These are phyloP conservation scores for Garra rufa DNA, from an alignment of 2,113 vertebrate species.

Conservation along the genomic window DNA sequence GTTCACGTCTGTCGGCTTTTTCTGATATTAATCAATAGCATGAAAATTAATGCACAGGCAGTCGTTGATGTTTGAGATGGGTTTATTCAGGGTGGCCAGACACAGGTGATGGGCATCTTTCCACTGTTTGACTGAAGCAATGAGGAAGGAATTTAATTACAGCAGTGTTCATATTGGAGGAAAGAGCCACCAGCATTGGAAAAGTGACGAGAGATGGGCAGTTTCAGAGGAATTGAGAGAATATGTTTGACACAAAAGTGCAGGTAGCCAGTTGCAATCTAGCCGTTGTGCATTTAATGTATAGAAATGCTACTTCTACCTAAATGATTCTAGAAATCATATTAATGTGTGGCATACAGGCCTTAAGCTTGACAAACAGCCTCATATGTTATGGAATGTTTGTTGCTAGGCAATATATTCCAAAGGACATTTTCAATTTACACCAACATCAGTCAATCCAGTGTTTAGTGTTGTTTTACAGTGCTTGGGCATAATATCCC, in stretches of 20 bases:
- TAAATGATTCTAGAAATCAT: too few species aligned
- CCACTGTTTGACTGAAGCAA: slow-evolving; percentile 58
- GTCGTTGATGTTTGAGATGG: slow-evolving; percentile 19
- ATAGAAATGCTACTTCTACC: neutral
- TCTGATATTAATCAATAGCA: slow-evolving; percentile 31
- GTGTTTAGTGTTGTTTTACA: neutral
- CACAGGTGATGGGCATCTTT: slow-evolving; percentile 71
- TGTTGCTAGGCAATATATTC: neutral
- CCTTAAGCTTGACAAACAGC: neutral
- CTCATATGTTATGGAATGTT: neutral
- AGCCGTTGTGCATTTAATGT: neutral
- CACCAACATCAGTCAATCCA: neutral
- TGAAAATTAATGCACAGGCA: slow-evolving; percentile 15
- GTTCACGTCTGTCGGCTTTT: neutral
- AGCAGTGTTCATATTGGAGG: slow-evolving; percentile 16
- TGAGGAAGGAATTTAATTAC: slow-evolving; percentile 22
- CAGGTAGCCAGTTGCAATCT: neutral
- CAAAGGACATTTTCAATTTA: neutral
- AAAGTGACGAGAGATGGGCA: neutral
- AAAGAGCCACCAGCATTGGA: neutral
- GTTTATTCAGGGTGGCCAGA: slow-evolving; percentile 25
- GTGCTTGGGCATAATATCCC: neutral
- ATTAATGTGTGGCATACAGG: neutral
- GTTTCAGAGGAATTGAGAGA: neutral
- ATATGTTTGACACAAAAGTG: neutral